These are phyloP conservation scores for Tachuris rubrigastra DNA, from an alignment of 2,113 vertebrate species.

Conservation along the genomic window DNA sequence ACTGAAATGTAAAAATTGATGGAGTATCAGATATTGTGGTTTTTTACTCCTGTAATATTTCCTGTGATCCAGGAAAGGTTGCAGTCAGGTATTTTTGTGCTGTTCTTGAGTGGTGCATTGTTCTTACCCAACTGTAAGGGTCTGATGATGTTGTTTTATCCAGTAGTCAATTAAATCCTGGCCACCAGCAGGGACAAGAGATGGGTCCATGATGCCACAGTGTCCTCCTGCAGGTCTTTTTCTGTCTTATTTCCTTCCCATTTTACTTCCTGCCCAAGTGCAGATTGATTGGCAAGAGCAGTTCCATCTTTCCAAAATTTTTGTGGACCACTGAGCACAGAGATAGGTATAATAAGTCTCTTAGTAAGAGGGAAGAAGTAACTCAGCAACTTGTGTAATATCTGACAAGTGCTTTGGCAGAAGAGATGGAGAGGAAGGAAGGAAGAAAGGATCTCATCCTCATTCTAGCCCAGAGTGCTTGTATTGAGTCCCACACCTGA, in stretches of 20 bases:
- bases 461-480: not conserved
- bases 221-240: not conserved
- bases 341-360: not conserved
- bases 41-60: not conserved
- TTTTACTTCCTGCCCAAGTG: not conserved
- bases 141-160: not conserved
- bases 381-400: not conserved
- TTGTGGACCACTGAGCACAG: not conserved
- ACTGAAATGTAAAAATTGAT: not conserved
- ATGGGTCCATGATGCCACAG: not conserved
- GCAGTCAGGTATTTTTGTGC: not conserved
- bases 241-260: not conserved
- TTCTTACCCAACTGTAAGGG: not conserved
- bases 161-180: not conserved
- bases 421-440: not conserved
- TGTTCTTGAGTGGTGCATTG: not conserved
- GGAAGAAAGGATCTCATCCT: not conserved
- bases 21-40: rapidly evolving
- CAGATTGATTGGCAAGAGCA: rapidly evolving
- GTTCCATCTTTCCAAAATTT: not conserved
- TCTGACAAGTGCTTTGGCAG: not conserved
- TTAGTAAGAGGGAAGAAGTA: not conserved
- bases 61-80: not conserved
- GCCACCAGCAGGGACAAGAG: not conserved
- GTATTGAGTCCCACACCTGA: not conserved